phyloP scores from a whole-genome alignment of 2,113 vertebrate genomes.

The Amphiprion ocellaris region DNA sequence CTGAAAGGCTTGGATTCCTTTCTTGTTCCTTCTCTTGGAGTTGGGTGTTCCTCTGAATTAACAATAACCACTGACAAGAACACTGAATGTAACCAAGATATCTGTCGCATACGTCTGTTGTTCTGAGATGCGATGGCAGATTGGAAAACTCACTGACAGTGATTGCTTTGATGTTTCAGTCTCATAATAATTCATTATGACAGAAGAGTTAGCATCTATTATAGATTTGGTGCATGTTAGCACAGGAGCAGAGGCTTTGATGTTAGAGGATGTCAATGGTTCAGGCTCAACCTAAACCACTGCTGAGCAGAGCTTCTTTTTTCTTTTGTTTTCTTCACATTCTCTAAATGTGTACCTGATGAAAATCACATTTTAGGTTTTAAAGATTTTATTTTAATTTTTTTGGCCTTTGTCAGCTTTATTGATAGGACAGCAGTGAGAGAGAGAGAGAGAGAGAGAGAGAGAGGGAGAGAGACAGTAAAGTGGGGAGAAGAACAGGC shows the following conservation, averaged over 20 bases:
- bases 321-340: conserved; percentile 11
- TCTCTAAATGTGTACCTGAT: not conserved
- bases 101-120: conserved; percentile 43
- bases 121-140: conserved; percentile 49
- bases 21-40: conserved; percentile 35
- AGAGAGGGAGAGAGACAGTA: too few relatives aligned
- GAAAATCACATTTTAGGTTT: not conserved
- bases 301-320: not conserved
- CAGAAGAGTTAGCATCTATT: conserved; percentile 68
- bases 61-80: conserved; percentile 61
- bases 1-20: conserved; percentile 32
- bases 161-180: conserved; percentile 66
- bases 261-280: conserved; percentile 64
- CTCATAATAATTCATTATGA: conserved; percentile 65
- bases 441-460: too few relatives aligned
- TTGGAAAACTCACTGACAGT: conserved; percentile 53
- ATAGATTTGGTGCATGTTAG: conserved; percentile 67
- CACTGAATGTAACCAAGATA: conserved; percentile 53
- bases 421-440: too few relatives aligned
- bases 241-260: conserved; percentile 69
- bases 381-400: too few relatives aligned
- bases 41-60: conserved; percentile 55
- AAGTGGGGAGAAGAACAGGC: too few relatives aligned
- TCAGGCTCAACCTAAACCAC: conserved; percentile 44
- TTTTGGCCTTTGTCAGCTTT: too few relatives aligned